Evolutionary conservation across 2,113 vertebrate genomes (phyloP), one percentile per base, ranked within the genome.

Genomic region (Sclerurus mexicanus): DNA sequence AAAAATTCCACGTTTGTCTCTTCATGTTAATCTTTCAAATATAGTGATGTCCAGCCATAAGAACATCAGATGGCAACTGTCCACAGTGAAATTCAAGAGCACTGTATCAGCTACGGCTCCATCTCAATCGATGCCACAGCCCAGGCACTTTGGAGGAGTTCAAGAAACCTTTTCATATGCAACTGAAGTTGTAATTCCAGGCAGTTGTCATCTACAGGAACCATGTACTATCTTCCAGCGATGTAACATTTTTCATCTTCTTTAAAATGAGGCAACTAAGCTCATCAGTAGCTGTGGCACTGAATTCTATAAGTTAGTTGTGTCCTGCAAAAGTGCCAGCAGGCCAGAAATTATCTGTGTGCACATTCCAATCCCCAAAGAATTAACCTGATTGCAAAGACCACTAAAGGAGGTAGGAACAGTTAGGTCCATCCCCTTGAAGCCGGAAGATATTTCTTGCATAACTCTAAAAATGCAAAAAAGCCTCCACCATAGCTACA

Each of bases 371-470:
- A 47, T 85, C 64, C 66, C 81, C 73, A 78, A 30, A 89, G 42
- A 92, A 89, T 40, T 78, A 72, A 78, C 64, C 52, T 87, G 76
- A 86, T 73, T 93, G 72, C 56, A 87, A 89, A 80, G n/a, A 82
- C 40, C 25, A 58, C 14, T 5, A 12, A 96, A 91, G 75, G 75
- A 96, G 78, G 94, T 87, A 89, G 89, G 53, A 90, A 90, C n/a
- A 56, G 20, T 40, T 85, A 69, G 49, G 73, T 86, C 76, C 77
- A 81, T 80, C 64, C 53, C 46, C 52, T 58, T 68, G 8, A 63
- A 87, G 90, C 66, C 49, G 67, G n/a, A 55, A 18, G 31, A 22
- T 12, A 39, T 59, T 87, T 18, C 39, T 63, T 73, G 52, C 4
- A 19, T 40, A 64, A 66, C 39, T 85, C 62, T 67, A 44, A 78